These are phyloP conservation scores for Drosophila formosana DNA, from an alignment of 2,888 invertebrate species.

Conservation along the genomic window DNA sequence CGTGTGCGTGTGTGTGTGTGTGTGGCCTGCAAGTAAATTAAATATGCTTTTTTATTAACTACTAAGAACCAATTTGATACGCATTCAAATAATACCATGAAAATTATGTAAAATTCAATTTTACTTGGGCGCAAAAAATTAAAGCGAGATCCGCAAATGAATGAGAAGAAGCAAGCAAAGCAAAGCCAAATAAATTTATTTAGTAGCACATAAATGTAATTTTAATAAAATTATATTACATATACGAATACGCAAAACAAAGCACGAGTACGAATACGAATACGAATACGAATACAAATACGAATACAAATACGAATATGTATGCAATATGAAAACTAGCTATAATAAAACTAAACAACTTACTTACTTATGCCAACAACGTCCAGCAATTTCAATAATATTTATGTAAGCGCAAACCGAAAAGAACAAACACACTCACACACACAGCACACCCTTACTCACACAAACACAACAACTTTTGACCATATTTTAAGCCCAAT, in stretches of 20 bases:
- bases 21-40: slow-evolving; percentile 73
- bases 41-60: slow-evolving; percentile 81
- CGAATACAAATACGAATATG: slow-evolving; percentile 28
- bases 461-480: slow-evolving; percentile 21
- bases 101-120: slow-evolving; percentile 76
- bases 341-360: slow-evolving; percentile 73
- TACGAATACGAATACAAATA: slow-evolving; percentile 28
- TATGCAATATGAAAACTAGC: slow-evolving; percentile 46
- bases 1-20: slow-evolving; percentile 21
- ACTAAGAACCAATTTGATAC: slow-evolving; percentile 81
- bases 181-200: slow-evolving; percentile 79
- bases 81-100: slow-evolving; percentile 75
- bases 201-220: slow-evolving; percentile 61
- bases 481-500: slow-evolving; percentile 65
- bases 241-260: not conserved
- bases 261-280: slow-evolving; percentile 11
- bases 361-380: slow-evolving; percentile 81
- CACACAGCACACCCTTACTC: slow-evolving; percentile 8
- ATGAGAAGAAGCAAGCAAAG: slow-evolving; percentile 29
- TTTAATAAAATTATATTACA: slow-evolving; percentile 61
- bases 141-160: slow-evolving; percentile 9
- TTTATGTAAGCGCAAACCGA: slow-evolving; percentile 66
- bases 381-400: slow-evolving; percentile 79
- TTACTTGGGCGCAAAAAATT: slow-evolving; percentile 56
- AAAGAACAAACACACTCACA: slow-evolving; percentile 41